phyloP scores from a whole-genome alignment of 2,888 invertebrate genomes.

The Terebella lapidaria region DNA sequence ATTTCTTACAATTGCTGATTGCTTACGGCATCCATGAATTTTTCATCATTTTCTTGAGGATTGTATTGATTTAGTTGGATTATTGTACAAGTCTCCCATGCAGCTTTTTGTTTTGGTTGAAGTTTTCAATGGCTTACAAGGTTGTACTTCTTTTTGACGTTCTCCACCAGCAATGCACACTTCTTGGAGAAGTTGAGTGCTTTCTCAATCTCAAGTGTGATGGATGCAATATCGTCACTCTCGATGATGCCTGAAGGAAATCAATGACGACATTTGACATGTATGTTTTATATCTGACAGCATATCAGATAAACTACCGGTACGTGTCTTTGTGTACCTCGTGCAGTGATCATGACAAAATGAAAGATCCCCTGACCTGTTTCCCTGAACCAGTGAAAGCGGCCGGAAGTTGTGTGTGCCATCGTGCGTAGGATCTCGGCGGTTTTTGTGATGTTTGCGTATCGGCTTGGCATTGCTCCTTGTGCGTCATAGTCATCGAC shows the following conservation, averaged over 20 bases:
- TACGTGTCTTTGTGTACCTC: too few relatives aligned
- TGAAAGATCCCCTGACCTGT: conserved; percentile 49
- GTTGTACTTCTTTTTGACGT: conserved; percentile 49
- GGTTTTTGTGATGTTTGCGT: conserved; percentile 52
- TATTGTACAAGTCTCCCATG: too few relatives aligned
- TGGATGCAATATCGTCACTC: conserved; percentile 50
- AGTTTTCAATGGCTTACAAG: conserved; percentile 20
- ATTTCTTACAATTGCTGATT: too few relatives aligned
- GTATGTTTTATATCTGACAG: too few relatives aligned
- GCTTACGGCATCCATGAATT: too few relatives aligned
- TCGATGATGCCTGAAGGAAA: conserved; percentile 48
- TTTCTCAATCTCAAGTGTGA: conserved; percentile 52
- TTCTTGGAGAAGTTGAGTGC: conserved; percentile 51
- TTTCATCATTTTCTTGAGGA: too few relatives aligned
- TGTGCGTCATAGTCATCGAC: conserved; percentile 51
- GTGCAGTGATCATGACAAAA: too few relatives aligned
- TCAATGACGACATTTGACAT: neutral
- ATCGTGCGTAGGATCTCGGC: conserved; percentile 49
- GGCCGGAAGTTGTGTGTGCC: conserved; percentile 50
- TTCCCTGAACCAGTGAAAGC: conserved; percentile 54
- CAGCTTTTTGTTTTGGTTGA: too few relatives aligned
- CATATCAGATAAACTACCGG: too few relatives aligned
- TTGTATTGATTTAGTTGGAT: too few relatives aligned
- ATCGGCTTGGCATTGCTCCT: conserved; percentile 51
- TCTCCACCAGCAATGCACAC: conserved; percentile 47